These are phyloP conservation scores for Rhagonycha fulva DNA, from an alignment of 2,888 invertebrate genomes.

Conservation along the genomic window DNA sequence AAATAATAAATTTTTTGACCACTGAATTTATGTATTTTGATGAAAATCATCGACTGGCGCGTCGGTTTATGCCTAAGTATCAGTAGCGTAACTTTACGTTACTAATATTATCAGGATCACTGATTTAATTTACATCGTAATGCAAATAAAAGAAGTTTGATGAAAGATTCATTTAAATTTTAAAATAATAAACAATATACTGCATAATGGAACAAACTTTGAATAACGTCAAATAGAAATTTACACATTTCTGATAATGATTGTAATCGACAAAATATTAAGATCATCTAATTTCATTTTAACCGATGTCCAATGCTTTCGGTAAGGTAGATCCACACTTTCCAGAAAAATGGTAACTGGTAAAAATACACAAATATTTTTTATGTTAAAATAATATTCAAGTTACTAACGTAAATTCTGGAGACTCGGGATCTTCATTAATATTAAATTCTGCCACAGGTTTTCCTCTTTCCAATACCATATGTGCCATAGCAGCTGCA, in stretches of 20 bases:
- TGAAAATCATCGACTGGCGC: too few species aligned
- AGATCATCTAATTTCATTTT: neutral
- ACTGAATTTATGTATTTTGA: too few species aligned
- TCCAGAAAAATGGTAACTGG: constrained; percentile 49
- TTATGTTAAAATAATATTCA: neutral
- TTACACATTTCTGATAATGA: neutral
- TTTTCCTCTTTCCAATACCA: constrained; percentile 72
- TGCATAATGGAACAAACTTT: neutral
- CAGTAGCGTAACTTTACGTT: too few species aligned
- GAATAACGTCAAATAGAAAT: too few species aligned
- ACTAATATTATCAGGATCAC: too few species aligned
- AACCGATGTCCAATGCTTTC: constrained; percentile 41
- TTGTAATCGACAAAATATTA: neutral
- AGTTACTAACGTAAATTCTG: constrained; percentile 38
- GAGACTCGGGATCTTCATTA: constrained; percentile 45
- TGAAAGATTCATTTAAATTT: too few species aligned
- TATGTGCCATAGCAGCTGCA: constrained; percentile 85
- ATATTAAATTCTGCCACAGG: constrained; percentile 76
- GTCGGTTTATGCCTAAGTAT: too few species aligned
- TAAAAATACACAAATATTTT: constrained; percentile 15
- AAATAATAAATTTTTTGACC: too few species aligned
- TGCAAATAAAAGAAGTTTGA: too few species aligned
- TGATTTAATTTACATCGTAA: too few species aligned
- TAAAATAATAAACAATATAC: neutral
- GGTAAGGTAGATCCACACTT: constrained; percentile 50